These are phyloP conservation scores for Carcharodon carcharias DNA, from an alignment of 2,797 vertebrate genomes.

Conservation along the genomic window DNA sequence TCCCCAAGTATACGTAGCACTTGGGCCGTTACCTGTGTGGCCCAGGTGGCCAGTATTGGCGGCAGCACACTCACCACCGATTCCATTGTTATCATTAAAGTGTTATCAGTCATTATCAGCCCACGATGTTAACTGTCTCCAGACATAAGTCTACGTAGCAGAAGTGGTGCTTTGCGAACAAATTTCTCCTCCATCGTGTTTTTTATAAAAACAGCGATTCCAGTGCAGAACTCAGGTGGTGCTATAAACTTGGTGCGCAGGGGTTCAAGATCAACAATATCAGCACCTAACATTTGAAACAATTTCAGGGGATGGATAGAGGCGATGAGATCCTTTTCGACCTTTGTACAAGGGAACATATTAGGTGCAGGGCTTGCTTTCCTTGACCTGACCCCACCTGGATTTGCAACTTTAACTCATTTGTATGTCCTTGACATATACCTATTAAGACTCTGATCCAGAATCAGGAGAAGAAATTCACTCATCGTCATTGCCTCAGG, in stretches of 20 bases:
- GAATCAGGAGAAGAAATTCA: neutral
- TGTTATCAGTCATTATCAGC: neutral
- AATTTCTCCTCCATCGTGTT: neutral
- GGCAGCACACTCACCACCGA: no score
- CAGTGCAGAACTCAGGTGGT: neutral
- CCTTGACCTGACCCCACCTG: neutral
- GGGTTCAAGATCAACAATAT: neutral
- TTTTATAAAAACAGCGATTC: neutral
- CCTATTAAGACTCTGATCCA: neutral
- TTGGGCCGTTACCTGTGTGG: neutral
- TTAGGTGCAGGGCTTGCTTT: neutral
- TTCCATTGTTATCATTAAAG: neutral
- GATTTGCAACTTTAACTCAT: neutral
- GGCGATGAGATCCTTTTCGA: neutral
- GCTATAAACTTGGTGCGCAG: neutral
- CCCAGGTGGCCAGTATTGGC: no score
- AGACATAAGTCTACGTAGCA: neutral
- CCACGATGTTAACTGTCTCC: neutral
- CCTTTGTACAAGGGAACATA: neutral
- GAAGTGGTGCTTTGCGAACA: neutral
- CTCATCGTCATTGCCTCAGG: neutral
- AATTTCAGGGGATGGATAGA: neutral
- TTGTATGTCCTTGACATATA: neutral
- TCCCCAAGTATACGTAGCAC: neutral
- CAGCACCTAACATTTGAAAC: neutral